Evolutionary conservation across 2,888 invertebrate species (phyloP).

Genomic region (Caenorhabditis sinica): DNA sequence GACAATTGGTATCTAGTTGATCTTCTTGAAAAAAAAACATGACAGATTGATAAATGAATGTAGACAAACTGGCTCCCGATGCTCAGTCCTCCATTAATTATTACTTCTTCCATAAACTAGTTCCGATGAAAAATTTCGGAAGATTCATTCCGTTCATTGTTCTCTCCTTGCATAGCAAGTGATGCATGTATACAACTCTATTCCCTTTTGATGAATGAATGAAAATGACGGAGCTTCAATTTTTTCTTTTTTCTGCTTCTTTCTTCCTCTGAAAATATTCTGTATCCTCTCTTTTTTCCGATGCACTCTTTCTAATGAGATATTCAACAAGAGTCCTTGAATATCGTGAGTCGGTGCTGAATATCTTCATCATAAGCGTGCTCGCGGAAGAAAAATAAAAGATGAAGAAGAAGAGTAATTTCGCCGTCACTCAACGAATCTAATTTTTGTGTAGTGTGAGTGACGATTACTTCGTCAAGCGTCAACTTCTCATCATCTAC

Average conservation of each 20-base stretch:
- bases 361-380: constrained; percentile 47
- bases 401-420: constrained; percentile 35
- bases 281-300: constrained; percentile 18
- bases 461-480: constrained; percentile 43
- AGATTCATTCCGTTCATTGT: background rate
- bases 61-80: background rate
- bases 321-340: constrained; percentile 63
- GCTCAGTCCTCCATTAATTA: background rate
- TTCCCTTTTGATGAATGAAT: background rate
- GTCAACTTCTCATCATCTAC: constrained; percentile 12
- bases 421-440: constrained; percentile 57
- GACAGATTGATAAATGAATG: background rate
- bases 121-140: background rate
- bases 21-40: background rate
- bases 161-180: background rate
- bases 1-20: background rate
- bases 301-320: constrained; percentile 63
- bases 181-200: constrained; percentile 1
- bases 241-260: background rate
- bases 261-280: constrained; percentile 32
- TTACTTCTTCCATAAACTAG: background rate
- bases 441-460: constrained; percentile 35
- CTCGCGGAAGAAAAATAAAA: constrained; percentile 10
- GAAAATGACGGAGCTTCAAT: constrained; percentile 2
- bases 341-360: constrained; percentile 41